A percentile compares a stretch with the other conserved stretches of the same genome.
These are phyloP conservation scores for Ctenomys sociabilis DNA, from an alignment of 2,113 vertebrate species.

Conservation along the genomic window DNA sequence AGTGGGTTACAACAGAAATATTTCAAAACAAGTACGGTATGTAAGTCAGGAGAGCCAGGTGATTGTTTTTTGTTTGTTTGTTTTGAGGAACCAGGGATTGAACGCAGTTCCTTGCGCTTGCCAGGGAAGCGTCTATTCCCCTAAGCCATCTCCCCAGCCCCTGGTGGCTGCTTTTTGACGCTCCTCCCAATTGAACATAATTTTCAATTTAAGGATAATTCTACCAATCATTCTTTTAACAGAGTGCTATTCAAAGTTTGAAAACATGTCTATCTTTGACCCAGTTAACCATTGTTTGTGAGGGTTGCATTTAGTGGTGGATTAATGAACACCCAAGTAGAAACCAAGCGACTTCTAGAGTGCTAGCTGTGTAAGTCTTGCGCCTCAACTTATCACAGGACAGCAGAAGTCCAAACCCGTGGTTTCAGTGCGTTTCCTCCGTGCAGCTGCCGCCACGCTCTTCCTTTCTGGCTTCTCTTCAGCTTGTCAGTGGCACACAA, in stretches of 20 bases:
- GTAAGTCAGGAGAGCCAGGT: background rate
- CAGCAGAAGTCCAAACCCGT: slow-evolving; percentile 3
- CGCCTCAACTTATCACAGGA: background rate
- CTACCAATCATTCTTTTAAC: background rate
- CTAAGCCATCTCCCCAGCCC: too few relatives aligned
- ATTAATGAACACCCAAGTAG: slow-evolving; percentile 58
- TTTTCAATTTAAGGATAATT: background rate
- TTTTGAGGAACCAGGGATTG: too few relatives aligned
- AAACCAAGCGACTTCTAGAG: slow-evolving; percentile 36
- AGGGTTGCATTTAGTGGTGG: background rate
- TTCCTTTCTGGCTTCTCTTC: background rate
- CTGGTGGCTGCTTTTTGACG: background rate
- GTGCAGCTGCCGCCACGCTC: background rate
- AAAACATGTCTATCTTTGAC: slow-evolving; percentile 7
- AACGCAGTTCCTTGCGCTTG: too few relatives aligned
- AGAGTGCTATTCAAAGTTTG: background rate
- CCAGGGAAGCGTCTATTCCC: too few relatives aligned
- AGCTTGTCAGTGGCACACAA: background rate
- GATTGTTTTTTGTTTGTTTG: too few relatives aligned
- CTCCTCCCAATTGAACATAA: background rate
- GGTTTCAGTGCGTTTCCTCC: background rate
- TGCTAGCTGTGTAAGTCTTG: slow-evolving; percentile 48
- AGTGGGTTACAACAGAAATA: too few relatives aligned
- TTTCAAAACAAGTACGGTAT: background rate
- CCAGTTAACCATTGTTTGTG: slow-evolving; percentile 42